phyloP scores from a whole-genome alignment of 2,888 invertebrate genomes.

The Eupithecia tripunctaria region DNA sequence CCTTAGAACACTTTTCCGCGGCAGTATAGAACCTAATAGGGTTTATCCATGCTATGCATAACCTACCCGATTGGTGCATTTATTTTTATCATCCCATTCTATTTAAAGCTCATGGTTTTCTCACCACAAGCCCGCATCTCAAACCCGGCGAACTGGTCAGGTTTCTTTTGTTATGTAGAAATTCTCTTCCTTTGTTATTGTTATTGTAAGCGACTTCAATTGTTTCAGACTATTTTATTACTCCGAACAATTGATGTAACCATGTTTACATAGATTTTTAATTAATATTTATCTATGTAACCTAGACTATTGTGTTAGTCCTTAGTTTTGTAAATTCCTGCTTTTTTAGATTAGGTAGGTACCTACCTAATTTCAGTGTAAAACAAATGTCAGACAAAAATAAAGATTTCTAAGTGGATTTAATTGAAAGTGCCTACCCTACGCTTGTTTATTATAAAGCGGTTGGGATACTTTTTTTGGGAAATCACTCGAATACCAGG shows the following conservation, averaged over 20 bases:
- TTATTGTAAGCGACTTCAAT: conserved; percentile 36
- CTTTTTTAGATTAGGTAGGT: no score
- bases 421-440: background rate
- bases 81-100: conserved; percentile 27
- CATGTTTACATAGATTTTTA: conserved; percentile 3
- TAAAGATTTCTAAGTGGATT: background rate
- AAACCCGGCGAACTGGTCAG: conserved; percentile 51
- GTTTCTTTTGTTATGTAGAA: conserved; percentile 56
- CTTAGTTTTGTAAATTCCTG: no score
- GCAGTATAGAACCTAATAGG: no score
- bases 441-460: background rate
- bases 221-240: conserved; percentile 34
- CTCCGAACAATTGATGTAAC: conserved; percentile 9
- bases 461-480: background rate
- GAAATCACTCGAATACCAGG: background rate
- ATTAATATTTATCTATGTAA: background rate
- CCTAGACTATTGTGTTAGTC: background rate
- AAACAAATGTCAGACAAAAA: no score
- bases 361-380: no score
- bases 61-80: background rate
- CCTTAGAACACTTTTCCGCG: no score
- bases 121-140: conserved; percentile 63
- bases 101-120: conserved; percentile 41
- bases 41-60: no score
- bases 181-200: conserved; percentile 34